These are phyloP conservation scores for Drosophila mettleri DNA, from an alignment of 2,888 invertebrate genomes.

Conservation along the genomic window DNA sequence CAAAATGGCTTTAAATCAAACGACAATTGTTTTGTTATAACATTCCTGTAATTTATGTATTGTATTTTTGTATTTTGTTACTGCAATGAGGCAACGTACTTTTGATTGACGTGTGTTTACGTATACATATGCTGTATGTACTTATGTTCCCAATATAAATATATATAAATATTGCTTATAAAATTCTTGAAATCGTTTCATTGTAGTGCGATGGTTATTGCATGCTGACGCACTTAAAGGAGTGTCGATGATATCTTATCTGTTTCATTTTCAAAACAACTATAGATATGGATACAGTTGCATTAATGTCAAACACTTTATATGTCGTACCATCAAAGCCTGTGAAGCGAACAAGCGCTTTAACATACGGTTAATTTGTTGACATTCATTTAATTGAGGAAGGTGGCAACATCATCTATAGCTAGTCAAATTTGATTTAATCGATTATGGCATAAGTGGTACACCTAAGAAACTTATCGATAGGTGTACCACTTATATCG, in stretches of 20 bases:
- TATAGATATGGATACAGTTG: conserved; percentile 4
- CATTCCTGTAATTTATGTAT: conserved; percentile 72
- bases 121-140: conserved; percentile 36
- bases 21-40: conserved; percentile 69
- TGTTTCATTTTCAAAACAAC: conserved; percentile 1
- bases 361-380: neutral
- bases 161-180: conserved; percentile 58
- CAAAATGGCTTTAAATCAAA: conserved; percentile 76
- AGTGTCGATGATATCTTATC: conserved; percentile 22
- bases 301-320: conserved; percentile 1
- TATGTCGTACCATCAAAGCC: neutral
- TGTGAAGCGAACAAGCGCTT: neutral
- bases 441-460: neutral
- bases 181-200: conserved; percentile 34
- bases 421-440: neutral
- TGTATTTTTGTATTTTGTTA: conserved; percentile 71
- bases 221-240: conserved; percentile 13
- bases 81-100: conserved; percentile 50
- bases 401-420: conserved; percentile 4
- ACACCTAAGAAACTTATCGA: neutral
- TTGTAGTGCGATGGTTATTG: conserved; percentile 2
- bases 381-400: neutral
- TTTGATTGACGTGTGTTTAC: conserved; percentile 44
- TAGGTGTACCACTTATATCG: neutral
- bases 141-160: conserved; percentile 58